Percentiles rank a stretch among this genome's conserved stretches.
phyloP scores from a whole-genome alignment of 2,888 invertebrate genomes.

The Chydorus sphaericus region DNA sequence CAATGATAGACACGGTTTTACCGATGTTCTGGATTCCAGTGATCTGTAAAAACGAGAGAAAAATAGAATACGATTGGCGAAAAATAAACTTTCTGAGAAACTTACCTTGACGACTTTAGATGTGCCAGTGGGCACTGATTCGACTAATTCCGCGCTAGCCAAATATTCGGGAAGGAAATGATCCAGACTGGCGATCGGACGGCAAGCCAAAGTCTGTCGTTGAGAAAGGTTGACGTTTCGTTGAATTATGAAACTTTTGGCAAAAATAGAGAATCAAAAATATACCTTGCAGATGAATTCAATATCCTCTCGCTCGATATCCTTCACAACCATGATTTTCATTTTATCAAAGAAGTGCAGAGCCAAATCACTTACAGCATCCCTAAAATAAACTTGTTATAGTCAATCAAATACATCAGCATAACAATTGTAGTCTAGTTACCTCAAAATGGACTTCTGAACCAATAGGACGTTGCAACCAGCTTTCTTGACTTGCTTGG shows the following conservation, averaged over 20 bases:
- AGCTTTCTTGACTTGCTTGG: constrained; percentile 95
- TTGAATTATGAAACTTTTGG: constrained; percentile 5
- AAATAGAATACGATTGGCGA: background rate
- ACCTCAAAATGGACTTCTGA: constrained; percentile 64
- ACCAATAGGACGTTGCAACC: constrained; percentile 96
- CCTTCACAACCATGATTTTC: constrained; percentile 95
- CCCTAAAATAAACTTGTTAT: constrained; percentile 37
- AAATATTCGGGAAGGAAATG: constrained; percentile 89
- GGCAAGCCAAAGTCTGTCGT: constrained; percentile 59
- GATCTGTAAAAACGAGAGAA: constrained; percentile 36
- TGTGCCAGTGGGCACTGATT: constrained; percentile 77
- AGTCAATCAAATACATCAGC: background rate
- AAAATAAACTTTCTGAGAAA: background rate
- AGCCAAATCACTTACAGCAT: constrained; percentile 92
- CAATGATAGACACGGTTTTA: constrained; percentile 78
- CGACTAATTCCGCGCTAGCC: constrained; percentile 80
- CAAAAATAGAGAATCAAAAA: constrained; percentile 1
- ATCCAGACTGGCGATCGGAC: constrained; percentile 96
- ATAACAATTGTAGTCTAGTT: constrained; percentile 17
- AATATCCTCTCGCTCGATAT: constrained; percentile 94
- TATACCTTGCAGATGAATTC: constrained; percentile 82
- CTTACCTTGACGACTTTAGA: constrained; percentile 76
- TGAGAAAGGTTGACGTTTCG: background rate
- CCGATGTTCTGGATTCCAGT: constrained; percentile 77
- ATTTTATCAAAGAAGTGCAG: constrained; percentile 97